Base-by-base conservation (phyloP, 92 coral and sea anemone genomes). In the Umimayanthus chanpuru region DNA sequence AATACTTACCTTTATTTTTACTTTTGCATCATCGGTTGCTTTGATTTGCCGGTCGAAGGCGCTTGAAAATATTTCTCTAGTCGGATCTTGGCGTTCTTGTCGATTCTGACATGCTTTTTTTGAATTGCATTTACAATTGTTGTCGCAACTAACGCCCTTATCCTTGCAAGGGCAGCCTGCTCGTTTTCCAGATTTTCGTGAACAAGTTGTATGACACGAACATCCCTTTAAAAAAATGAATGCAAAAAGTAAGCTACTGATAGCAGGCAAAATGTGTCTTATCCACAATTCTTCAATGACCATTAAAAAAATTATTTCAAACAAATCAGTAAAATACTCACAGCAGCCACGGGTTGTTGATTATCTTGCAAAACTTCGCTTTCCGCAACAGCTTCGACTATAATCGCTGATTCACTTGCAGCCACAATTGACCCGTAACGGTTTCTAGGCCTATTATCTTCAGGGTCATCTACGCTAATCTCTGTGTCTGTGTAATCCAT, bases 191-290 rank as follows among this genome's bases (percentile, higher is more conserved):
- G 49, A 32, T 36, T 75, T 40, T 6, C 28, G 4, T 2, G 50
- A 76, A 38, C 55, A 76, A 76, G 79, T 76, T 40, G 79, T 76
- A 40, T 40, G 79, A 76, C 79, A 76, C 49, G 50, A 40, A 76
- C 55, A 76, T 5, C 49, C 49, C 79, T 75, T 15, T 32, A 28
- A 75, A 3, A 38, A 12, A 4, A 76, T 38, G 49, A 40, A 76
- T 39, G n/a, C 28, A 76, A 40, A 76, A 36, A 40, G 23, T 40
- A 76, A 76, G 55, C 2, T 40, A 76, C 50, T 76, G 53, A 76
- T 74, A 76, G 79, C 79, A 2, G 55, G 55, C 49, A 39, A 76
- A 40, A 40, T 76, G 50, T 76, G 79, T 36, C 79, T 0, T 14
- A 76, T 76, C 50, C 79, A 18, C 55, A 38, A 9, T 4, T 39